phyloP scores from a whole-genome alignment of 2,113 vertebrate species.

The Pseudorasbora parva region DNA sequence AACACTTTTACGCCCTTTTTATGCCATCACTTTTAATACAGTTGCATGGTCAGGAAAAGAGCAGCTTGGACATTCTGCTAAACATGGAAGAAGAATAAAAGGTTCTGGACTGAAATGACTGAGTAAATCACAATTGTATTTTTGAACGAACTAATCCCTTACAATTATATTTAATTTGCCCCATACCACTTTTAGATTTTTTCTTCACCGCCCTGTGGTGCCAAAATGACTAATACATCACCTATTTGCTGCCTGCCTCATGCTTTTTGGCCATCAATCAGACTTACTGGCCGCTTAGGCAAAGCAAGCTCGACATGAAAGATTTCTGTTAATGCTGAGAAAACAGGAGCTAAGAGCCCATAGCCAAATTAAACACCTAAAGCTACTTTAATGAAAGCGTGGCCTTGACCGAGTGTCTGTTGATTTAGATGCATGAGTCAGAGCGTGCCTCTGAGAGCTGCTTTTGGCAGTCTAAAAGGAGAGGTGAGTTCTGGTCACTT shows the following conservation, averaged over 20 bases:
- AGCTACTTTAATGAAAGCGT: not conserved
- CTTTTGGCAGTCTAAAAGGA: constrained; percentile 14
- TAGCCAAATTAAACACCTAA: constrained; percentile 1
- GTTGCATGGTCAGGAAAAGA: not conserved
- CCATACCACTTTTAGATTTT: not conserved
- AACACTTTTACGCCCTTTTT: too few relatives aligned
- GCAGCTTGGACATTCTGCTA: not conserved
- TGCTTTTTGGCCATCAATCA: not conserved
- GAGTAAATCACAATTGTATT: not conserved
- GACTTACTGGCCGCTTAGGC: not conserved
- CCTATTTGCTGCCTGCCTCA: not conserved
- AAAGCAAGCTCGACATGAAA: not conserved
- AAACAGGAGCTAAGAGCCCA: not conserved
- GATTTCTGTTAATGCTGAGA: constrained; percentile 1
- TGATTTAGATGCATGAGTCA: constrained; percentile 10
- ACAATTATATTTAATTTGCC: not conserved
- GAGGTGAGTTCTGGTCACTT: constrained; percentile 66
- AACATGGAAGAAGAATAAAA: not conserved
- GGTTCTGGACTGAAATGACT: not conserved
- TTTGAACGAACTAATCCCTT: constrained; percentile 4
- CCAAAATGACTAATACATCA: constrained; percentile 67
- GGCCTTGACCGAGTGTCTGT: not conserved
- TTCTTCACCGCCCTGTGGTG: constrained; percentile 32
- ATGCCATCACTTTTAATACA: too few relatives aligned
- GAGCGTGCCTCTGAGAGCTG: not conserved